Base-by-base conservation (phyloP, 2,797 vertebrate genomes). In the Carduelis carduelis region DNA sequence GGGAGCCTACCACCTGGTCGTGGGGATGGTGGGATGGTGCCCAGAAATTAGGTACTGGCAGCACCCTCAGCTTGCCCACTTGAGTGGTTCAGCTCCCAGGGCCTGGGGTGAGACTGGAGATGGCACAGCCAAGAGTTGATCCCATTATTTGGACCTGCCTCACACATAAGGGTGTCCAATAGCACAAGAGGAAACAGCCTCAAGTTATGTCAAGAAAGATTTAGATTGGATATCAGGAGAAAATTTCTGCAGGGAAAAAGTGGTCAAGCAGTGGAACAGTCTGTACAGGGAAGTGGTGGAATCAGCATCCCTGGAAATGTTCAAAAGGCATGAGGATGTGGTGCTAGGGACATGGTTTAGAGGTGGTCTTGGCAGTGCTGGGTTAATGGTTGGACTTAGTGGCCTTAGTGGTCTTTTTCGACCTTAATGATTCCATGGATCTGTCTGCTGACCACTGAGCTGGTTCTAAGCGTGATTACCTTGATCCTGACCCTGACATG, bases 1-100 rank as follows among this genome's bases (percentile, higher is more conserved):
- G 15, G 2, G 4, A 55, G 4, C 10, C 27, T 2, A 1, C 6
- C 0, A 3, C 16, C 30, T 34, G 24, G 16, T 12, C 0, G 0
- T 39, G 41, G 34, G 13, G 2, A 34, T 57, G 17, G 22, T n/a
- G 28, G 43, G 47, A 43, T 80, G n/a, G 56, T 90, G 26, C 26
- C 61, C 83, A 23, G 32, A 90, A 63, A 44, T 70, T 4, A 24
- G 22, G 39, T 55, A 37, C 24, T 65, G 47, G 39, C 32, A 76
- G 56, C 34, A 84, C 3, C 6, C 43, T 72, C 20, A 61, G 37
- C 1, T 3, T 24, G n/a, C 21, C 8, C 11, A 3, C 6, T 69
- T n/a, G 3, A 26, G 34, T 35, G 30, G 7, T 80, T 63, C 63
- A 34, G 3, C 24, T 72, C 22, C 11, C 12, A 41, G 18, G n/a